These are phyloP conservation scores for Probaryconus sp. DNA, from an alignment of 1,140 invertebrate species.

Conservation along the genomic window DNA sequence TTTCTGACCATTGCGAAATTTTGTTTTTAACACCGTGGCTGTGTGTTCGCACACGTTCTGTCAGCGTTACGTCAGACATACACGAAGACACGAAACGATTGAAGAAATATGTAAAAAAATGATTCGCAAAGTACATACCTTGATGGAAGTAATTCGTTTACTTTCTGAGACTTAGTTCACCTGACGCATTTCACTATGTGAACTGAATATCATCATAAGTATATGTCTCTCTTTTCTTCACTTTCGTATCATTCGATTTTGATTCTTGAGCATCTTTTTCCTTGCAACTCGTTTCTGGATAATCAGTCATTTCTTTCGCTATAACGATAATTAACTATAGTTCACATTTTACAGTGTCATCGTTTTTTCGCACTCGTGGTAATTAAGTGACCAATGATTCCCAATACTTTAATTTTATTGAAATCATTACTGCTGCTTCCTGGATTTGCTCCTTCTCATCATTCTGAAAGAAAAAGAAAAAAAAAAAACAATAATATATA, in stretches of 20 bases:
- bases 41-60: too few relatives aligned
- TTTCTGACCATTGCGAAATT: too few relatives aligned
- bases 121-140: constrained; percentile 41
- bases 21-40: too few relatives aligned
- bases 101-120: constrained; percentile 5
- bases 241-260: constrained; percentile 38
- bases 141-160: constrained; percentile 52
- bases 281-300: constrained; percentile 18
- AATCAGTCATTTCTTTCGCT: constrained; percentile 38
- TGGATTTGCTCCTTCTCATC: too few relatives aligned
- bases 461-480: too few relatives aligned
- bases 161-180: constrained; percentile 49
- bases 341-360: constrained; percentile 42
- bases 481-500: too few relatives aligned
- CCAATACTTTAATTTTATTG: constrained; percentile 8
- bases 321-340: constrained; percentile 23
- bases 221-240: constrained; percentile 43
- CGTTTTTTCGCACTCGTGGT: constrained; percentile 28
- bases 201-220: constrained; percentile 46
- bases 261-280: constrained; percentile 34
- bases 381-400: constrained; percentile 27
- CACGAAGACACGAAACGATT: too few relatives aligned
- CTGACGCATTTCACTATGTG: constrained; percentile 48
- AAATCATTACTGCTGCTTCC: constrained; percentile 53
- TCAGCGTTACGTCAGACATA: too few relatives aligned